Evolutionary conservation across 2,888 invertebrate species (phyloP), one percentile per base, ranked within the genome.

Genomic region (Torymus texanus): DNA sequence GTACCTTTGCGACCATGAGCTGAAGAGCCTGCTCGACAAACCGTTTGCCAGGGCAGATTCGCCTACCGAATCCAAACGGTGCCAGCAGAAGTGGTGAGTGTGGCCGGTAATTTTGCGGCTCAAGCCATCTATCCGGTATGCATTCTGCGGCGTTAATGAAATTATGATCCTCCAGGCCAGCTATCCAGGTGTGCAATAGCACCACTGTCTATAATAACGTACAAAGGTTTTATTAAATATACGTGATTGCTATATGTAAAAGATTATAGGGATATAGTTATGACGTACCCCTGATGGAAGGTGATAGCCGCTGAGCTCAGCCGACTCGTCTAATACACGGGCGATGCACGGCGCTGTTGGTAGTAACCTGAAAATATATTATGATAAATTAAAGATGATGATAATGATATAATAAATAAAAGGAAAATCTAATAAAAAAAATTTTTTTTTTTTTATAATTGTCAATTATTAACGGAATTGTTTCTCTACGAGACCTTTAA

Each of bases 41-140:
- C 80, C 96, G 92, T 90, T 96, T 96, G 66, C 97, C 97, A 0
- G 97, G 97, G 87, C 97, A 97, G 90, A 95, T 95, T 65, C 97
- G 92, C 72, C 94, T 92, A 0, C 97, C 97, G 55, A 94, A 91
- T 0, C 97, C 97, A 89, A 97, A 97, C 0, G 96, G 96, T 10
- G 94, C 93, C 1, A 96, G 94, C 68, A 97, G 90, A 65, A 92
- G 91, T 0, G 94, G 92, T 10, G 94, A 93, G 83, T 91, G 87
- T 80, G 93, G 92, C 63, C 89, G 91, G 84, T 90, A 91, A 4
- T 87, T 89, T 84, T 86, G 86, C 8, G 86, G 90, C 84, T 85
- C 85, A 29, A 95, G 86, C 97, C 97, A 97, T 59, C 97, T 92
- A 87, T 96, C 96, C 0, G 97, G 97, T 8, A 92, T 88, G 87